Conservation (phyloP, 1,140 invertebrate genomes). For the Aphis gossypii region DNA sequence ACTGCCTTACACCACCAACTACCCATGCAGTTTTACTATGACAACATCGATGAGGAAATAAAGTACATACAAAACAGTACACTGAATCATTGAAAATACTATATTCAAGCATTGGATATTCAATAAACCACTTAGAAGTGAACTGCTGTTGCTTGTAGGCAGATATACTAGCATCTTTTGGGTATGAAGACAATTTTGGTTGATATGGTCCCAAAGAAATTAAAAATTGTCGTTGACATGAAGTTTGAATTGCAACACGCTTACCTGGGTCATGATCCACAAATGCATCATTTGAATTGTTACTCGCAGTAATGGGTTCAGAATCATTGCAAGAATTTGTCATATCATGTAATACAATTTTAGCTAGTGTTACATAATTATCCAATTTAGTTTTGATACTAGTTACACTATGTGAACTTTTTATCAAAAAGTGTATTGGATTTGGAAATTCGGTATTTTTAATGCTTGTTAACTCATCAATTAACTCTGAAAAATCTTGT, state of each 20-base stretch:
- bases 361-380: background rate
- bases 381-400: background rate
- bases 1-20: background rate
- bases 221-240: conserved; percentile 32
- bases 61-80: conserved; percentile 31
- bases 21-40: background rate
- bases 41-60: background rate
- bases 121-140: conserved; percentile 24
- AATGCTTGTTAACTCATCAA: conserved; percentile 1
- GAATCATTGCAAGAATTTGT: background rate
- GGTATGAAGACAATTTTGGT: conserved; percentile 33
- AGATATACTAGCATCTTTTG: conserved; percentile 15
- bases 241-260: conserved; percentile 7
- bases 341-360: background rate
- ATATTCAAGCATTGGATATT: conserved; percentile 36
- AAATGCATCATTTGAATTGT: background rate
- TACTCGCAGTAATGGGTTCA: background rate
- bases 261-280: conserved; percentile 45
- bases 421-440: conserved; percentile 7
- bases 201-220: conserved; percentile 51
- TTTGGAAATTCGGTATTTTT: background rate
- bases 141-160: conserved; percentile 21
- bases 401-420: conserved; percentile 18
- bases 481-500: background rate
- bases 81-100: conserved; percentile 2